Conservation (phyloP, 2,113 vertebrate species). For the Eidolon helvum region DNA sequence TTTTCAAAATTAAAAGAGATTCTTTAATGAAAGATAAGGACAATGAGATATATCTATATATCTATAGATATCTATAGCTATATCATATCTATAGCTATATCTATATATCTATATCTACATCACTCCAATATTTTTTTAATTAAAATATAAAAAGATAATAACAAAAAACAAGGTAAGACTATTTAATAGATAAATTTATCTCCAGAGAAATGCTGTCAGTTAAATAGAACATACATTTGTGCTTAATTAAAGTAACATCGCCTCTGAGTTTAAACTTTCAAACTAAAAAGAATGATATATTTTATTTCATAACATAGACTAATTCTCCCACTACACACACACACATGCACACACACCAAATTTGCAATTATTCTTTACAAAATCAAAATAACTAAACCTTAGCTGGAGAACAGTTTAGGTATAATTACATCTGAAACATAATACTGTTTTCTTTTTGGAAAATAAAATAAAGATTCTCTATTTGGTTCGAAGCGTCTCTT, state of each 20-base stretch:
- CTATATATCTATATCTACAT: background rate
- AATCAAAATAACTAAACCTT: background rate
- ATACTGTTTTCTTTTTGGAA: background rate
- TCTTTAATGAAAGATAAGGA: background rate
- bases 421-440: background rate
- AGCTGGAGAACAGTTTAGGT: background rate
- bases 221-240: background rate
- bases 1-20: background rate
- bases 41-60: background rate
- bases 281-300: background rate
- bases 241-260: background rate
- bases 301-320: background rate
- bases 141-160: background rate
- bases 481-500: background rate
- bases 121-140: background rate
- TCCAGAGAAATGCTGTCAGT: background rate
- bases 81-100: background rate
- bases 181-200: background rate
- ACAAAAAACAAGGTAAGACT: background rate
- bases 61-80: background rate
- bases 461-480: background rate
- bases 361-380: background rate
- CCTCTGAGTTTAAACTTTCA: background rate
- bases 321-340: background rate
- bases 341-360: background rate